A percentile compares a stretch with the other conserved stretches of the same genome.
phyloP scores from a whole-genome alignment of 2,888 invertebrate genomes.

The Apamea crenata region DNA sequence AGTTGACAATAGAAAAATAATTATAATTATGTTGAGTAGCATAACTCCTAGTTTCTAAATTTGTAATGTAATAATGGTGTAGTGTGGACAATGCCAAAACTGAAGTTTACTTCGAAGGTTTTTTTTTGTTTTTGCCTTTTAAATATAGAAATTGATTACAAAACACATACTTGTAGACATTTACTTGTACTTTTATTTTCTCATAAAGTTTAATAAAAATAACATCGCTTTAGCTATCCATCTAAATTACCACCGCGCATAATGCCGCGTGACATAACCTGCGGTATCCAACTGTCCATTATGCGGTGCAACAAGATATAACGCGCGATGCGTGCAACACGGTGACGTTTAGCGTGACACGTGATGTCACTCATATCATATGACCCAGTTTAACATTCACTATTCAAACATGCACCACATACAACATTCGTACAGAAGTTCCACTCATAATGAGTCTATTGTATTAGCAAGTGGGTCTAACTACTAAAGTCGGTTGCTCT shows the following conservation, averaged over 20 bases:
- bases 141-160: not conserved
- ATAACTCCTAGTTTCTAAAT: too few species aligned
- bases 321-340: conserved; percentile 1
- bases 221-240: not conserved
- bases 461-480: not conserved
- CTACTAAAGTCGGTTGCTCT: not conserved
- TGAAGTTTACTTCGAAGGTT: not conserved
- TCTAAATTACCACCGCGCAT: conserved; percentile 18
- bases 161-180: not conserved
- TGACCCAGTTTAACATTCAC: conserved; percentile 24
- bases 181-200: not conserved
- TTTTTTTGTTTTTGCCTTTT: not conserved
- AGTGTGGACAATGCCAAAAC: not conserved
- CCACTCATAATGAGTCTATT: not conserved
- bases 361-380: conserved; percentile 16
- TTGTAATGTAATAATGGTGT: not conserved
- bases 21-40: too few species aligned
- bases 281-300: conserved; percentile 4
- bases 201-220: not conserved
- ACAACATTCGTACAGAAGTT: conserved; percentile 7
- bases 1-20: too few species aligned
- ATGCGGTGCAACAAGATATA: not conserved
- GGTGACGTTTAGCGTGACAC: conserved; percentile 16
- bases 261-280: not conserved
- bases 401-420: not conserved